These are phyloP conservation scores for Glyptemys insculpta DNA, from an alignment of 2,797 vertebrate genomes.

Conservation along the genomic window DNA sequence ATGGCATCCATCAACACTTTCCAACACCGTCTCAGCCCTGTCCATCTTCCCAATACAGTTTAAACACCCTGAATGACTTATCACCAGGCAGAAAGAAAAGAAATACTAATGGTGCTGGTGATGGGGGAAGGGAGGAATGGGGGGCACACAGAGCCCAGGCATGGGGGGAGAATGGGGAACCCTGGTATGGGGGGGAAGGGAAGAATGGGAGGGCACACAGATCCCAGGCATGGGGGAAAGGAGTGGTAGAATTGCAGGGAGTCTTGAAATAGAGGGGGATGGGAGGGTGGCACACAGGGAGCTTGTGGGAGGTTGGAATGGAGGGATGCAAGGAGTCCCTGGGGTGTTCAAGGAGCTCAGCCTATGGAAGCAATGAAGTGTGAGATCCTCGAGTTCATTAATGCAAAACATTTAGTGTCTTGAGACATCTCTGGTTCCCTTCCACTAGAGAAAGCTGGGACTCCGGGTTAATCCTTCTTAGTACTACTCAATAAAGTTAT, in stretches of 20 bases:
- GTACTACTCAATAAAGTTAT: background rate
- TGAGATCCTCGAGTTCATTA: background rate
- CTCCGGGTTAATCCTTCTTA: background rate
- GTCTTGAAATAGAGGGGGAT: background rate
- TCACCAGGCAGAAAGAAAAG: background rate
- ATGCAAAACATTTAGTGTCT: background rate
- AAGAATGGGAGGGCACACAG: background rate
- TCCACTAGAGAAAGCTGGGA: background rate
- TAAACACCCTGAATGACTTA: background rate
- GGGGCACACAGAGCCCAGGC: background rate
- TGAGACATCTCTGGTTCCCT: background rate
- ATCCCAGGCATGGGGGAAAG: background rate
- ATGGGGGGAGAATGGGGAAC: background rate
- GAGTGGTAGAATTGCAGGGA: background rate
- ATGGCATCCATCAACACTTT: background rate
- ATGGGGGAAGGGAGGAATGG: background rate
- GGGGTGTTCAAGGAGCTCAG: background rate
- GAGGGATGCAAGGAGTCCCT: background rate
- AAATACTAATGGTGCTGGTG: background rate
- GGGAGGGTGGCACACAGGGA: background rate
- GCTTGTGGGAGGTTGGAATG: background rate
- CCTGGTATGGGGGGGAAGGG: background rate
- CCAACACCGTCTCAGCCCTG: background rate
- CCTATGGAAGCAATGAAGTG: background rate
- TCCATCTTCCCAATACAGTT: background rate